Percentiles rank a stretch among this genome's conserved stretches.
phyloP scores from a whole-genome alignment of 1,140 invertebrate genomes.

The Drosophila sucinea region DNA sequence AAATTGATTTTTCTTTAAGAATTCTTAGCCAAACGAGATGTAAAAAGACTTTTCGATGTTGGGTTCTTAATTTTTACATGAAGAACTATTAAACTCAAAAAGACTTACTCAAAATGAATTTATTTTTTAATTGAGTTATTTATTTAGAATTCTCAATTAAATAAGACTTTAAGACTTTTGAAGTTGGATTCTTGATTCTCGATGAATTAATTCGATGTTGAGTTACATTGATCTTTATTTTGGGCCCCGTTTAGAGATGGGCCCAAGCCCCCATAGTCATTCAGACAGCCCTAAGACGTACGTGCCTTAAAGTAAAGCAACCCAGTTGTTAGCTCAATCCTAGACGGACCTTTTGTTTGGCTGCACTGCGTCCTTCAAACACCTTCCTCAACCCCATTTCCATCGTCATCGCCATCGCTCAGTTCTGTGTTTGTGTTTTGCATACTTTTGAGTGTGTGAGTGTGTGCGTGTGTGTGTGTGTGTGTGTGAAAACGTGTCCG shows the following conservation, averaged over 20 bases:
- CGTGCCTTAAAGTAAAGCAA: slow-evolving; percentile 40
- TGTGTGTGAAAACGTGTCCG: slow-evolving; percentile 40
- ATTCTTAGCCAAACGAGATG: too few species aligned
- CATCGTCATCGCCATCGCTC: not conserved
- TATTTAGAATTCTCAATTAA: too few species aligned
- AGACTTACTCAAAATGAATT: too few species aligned
- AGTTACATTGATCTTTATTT: too few species aligned
- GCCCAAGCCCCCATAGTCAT: not conserved
- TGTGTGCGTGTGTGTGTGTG: not conserved
- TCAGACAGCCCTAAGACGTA: slow-evolving; percentile 14
- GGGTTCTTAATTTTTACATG: too few species aligned
- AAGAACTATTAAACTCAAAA: too few species aligned
- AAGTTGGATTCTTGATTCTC: too few species aligned
- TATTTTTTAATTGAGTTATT: too few species aligned
- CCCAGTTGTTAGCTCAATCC: slow-evolving; percentile 34
- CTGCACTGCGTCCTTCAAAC: slow-evolving; percentile 30
- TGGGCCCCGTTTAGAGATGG: not conserved
- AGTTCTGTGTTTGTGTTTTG: slow-evolving; percentile 24
- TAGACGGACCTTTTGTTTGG: slow-evolving; percentile 54
- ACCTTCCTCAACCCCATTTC: not conserved
- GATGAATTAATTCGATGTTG: too few species aligned
- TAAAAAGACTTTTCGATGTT: too few species aligned
- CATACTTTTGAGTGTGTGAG: slow-evolving; percentile 41
- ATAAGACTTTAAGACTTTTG: too few species aligned
- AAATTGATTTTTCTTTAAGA: too few species aligned